Evolutionary conservation across 2,888 invertebrate species (phyloP).

Genomic region (Nemapogon koenigi): DNA sequence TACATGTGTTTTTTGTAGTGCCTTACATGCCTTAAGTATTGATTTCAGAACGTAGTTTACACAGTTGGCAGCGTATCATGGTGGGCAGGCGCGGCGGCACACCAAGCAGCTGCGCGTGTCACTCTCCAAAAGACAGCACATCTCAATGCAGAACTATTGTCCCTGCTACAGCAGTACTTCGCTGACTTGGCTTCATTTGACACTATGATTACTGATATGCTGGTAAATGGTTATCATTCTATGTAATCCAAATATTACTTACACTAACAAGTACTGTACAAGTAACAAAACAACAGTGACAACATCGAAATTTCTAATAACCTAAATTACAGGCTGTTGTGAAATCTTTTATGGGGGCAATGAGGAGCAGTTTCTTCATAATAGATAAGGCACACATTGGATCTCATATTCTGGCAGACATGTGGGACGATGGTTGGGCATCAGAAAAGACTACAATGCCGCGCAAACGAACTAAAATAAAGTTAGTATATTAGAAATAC

Average conservation of each 20-base stretch:
- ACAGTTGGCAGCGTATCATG: conserved; percentile 47
- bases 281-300: no score
- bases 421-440: conserved; percentile 66
- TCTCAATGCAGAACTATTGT: conserved; percentile 44
- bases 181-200: conserved; percentile 61
- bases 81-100: conserved; percentile 59
- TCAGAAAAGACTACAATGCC: conserved; percentile 43
- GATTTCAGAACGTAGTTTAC: conserved; percentile 33
- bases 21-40: background rate
- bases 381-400: conserved; percentile 48
- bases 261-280: no score
- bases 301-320: no score
- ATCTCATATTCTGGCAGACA: conserved; percentile 54
- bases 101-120: conserved; percentile 48
- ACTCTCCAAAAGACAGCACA: conserved; percentile 46
- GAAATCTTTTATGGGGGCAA: conserved; percentile 62
- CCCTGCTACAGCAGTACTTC: conserved; percentile 56
- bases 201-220: conserved; percentile 66
- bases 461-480: conserved; percentile 56
- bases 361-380: conserved; percentile 64
- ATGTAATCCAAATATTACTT: no score
- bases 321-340: conserved; percentile 53
- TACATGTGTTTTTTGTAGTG: background rate
- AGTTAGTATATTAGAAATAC: no score
- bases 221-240: no score